Evolutionary conservation across 2,888 invertebrate genomes (phyloP).

Genomic region (Lasioglossum villosulum): DNA sequence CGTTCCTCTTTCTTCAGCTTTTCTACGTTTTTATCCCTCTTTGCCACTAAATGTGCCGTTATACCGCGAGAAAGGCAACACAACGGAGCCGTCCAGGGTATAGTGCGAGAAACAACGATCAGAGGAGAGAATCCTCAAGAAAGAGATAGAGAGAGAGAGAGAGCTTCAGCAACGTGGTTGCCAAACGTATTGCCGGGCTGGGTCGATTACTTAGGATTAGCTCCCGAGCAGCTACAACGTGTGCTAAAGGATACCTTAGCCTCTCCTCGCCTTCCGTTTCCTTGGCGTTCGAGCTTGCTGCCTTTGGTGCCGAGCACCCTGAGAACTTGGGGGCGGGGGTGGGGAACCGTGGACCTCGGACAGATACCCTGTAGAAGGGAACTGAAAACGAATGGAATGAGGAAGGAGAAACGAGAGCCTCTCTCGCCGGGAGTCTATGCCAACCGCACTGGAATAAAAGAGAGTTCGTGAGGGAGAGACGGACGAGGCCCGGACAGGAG

Average conservation of each 20-base stretch:
- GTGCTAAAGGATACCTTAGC: slow-evolving; percentile 50
- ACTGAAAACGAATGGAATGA: slow-evolving; percentile 73
- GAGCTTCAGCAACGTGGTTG: slow-evolving; percentile 31
- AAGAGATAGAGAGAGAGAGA: neutral
- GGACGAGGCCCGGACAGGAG: slow-evolving; percentile 45
- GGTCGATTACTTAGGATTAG: slow-evolving; percentile 70
- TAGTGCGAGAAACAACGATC: slow-evolving; percentile 27
- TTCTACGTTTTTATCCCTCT: slow-evolving; percentile 10
- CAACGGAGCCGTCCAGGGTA: slow-evolving; percentile 9
- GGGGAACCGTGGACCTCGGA: neutral
- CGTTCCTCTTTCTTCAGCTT: slow-evolving; percentile 2
- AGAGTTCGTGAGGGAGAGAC: slow-evolving; percentile 46
- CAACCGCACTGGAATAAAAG: slow-evolving; percentile 58
- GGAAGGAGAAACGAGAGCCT: slow-evolving; percentile 71
- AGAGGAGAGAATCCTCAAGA: neutral
- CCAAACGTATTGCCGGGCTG: slow-evolving; percentile 58
- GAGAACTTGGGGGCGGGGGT: neutral
- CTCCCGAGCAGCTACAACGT: slow-evolving; percentile 53
- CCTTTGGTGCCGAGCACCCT: slow-evolving; percentile 15
- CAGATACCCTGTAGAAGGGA: slow-evolving; percentile 22
- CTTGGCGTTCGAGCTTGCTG: neutral
- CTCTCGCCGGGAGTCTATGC: slow-evolving; percentile 12
- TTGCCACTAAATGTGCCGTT: slow-evolving; percentile 66
- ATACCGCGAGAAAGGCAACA: slow-evolving; percentile 47
- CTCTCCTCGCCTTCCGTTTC: slow-evolving; percentile 15